Conservation (phyloP, 2,113 vertebrate genomes). For the Etia nguti region DNA sequence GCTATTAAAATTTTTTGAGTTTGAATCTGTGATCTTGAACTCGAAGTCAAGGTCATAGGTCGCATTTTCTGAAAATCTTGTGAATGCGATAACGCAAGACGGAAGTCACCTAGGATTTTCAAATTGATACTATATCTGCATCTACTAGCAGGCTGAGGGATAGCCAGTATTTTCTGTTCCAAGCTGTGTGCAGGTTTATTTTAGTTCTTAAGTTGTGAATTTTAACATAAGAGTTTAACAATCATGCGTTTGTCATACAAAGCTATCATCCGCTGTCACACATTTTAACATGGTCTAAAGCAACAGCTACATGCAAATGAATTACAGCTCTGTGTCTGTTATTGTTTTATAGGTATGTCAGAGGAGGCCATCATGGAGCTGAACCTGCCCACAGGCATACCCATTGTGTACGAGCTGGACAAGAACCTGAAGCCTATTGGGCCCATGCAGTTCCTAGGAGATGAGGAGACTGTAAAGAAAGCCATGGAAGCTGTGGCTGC, state of each 20-base stretch:
- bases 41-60: background rate
- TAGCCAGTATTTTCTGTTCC: background rate
- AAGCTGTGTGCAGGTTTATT: background rate
- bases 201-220: background rate
- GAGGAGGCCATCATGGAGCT: slow-evolving; percentile 98
- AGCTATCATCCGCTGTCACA: background rate
- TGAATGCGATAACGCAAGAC: fast-evolving
- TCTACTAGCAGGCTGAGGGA: background rate
- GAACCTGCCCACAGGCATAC: slow-evolving; percentile 95
- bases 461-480: slow-evolving; percentile 93
- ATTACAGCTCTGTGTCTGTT: background rate
- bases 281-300: fast-evolving
- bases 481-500: slow-evolving; percentile 98
- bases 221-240: background rate
- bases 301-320: background rate
- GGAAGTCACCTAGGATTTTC: background rate
- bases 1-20: background rate
- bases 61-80: background rate
- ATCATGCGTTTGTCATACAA: background rate
- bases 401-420: slow-evolving; percentile 93
- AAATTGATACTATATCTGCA: background rate
- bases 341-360: slow-evolving; percentile 75
- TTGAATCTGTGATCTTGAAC: background rate
- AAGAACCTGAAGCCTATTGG: slow-evolving; percentile 94
- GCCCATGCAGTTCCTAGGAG: slow-evolving; percentile 91